These are phyloP conservation scores for Coelopa pilipes DNA, from an alignment of 2,888 invertebrate species.

Conservation along the genomic window DNA sequence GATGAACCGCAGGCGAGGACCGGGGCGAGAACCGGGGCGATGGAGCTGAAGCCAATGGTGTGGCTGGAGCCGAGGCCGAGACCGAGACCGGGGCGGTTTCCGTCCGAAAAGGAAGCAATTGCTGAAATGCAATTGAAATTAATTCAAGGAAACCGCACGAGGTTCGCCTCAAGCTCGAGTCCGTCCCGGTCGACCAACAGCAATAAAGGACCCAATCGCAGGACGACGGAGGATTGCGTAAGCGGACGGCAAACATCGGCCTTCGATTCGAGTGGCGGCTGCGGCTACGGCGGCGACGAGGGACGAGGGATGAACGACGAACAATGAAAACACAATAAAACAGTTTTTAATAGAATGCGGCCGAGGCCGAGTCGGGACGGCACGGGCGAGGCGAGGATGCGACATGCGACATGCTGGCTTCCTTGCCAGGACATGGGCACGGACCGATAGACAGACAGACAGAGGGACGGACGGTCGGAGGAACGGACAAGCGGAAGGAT, in stretches of 20 bases:
- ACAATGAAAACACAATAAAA: too few species aligned
- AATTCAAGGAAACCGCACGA: constrained; percentile 10
- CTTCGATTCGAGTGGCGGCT: not conserved
- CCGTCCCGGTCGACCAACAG: too few species aligned
- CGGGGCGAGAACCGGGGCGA: not conserved
- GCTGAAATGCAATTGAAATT: constrained; percentile 20
- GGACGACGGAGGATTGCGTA: not conserved
- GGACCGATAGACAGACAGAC: too few species aligned
- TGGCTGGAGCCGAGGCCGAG: not conserved
- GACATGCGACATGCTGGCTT: too few species aligned
- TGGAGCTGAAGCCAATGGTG: not conserved
- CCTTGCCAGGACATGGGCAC: too few species aligned
- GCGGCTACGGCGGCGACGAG: not conserved
- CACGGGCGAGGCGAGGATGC: too few species aligned
- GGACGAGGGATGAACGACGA: not conserved
- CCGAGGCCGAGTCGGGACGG: too few species aligned
- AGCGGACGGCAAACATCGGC: not conserved
- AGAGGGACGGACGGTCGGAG: too few species aligned
- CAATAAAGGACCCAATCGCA: too few species aligned
- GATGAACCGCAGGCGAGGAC: not conserved
- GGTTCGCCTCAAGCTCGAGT: too few species aligned
- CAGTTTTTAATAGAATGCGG: too few species aligned
- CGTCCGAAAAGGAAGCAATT: constrained; percentile 20
- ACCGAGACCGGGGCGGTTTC: constrained; percentile 7
- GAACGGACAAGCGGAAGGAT: too few species aligned